phyloP scores from a whole-genome alignment of 2,797 vertebrate genomes.

The Dendrocincla tyrannina region DNA sequence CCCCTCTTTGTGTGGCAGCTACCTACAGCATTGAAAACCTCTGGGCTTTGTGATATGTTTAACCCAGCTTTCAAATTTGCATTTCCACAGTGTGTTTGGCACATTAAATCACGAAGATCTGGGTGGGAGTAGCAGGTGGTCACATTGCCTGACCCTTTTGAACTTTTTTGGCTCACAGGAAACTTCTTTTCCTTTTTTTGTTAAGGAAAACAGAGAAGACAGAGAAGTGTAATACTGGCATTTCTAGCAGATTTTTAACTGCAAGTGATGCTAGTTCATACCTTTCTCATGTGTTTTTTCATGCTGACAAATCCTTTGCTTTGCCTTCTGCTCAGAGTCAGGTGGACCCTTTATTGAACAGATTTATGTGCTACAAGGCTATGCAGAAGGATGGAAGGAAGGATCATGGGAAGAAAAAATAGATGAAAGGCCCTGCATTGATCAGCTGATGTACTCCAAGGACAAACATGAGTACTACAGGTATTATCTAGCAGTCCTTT shows the following conservation, averaged over 20 bases:
- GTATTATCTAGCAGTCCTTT: constrained; percentile 62
- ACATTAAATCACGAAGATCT: not conserved
- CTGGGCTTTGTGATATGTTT: not conserved
- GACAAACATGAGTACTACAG: constrained; percentile 94
- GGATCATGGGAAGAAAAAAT: constrained; percentile 97
- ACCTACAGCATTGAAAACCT: not conserved
- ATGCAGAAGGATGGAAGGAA: constrained; percentile 93
- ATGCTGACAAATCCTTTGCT: not conserved
- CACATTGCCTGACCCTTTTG: not conserved
- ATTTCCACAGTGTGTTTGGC: not conserved
- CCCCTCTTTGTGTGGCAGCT: not conserved
- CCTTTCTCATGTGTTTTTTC: accelerated
- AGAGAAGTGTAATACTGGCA: not conserved
- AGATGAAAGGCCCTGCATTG: constrained; percentile 88
- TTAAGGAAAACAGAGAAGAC: not conserved
- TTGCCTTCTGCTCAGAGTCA: constrained; percentile 80
- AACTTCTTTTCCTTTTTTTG: not conserved
- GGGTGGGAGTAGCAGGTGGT: not conserved
- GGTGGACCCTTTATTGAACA: constrained; percentile 95
- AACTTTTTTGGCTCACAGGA: not conserved
- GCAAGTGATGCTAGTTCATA: not conserved
- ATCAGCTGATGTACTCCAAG: constrained; percentile 87
- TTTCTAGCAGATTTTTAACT: not conserved
- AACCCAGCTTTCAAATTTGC: not conserved
- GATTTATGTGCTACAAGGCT: constrained; percentile 91